Evolutionary conservation across 2,797 vertebrate genomes (phyloP).

Genomic region (Halcyon badia): DNA sequence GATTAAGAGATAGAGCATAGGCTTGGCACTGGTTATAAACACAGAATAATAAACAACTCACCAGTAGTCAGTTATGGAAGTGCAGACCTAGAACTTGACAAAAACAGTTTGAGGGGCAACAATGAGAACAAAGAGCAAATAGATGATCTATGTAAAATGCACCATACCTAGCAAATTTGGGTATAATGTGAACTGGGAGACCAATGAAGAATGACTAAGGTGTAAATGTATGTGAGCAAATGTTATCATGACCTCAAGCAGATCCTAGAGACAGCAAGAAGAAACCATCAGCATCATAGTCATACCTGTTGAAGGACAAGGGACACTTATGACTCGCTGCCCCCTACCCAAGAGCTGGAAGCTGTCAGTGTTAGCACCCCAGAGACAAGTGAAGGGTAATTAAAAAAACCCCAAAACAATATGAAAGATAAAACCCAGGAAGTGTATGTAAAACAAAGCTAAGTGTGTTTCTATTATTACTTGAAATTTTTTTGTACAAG

Average conservation of each 20-base stretch:
- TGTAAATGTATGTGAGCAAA: neutral
- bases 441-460: neutral
- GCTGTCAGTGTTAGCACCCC: neutral
- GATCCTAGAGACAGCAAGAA: neutral
- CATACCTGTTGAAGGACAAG: neutral
- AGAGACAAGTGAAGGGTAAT: neutral
- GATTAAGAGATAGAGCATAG: neutral
- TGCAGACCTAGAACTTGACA: neutral
- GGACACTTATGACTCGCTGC: neutral
- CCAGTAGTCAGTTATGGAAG: neutral
- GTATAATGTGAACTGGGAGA: neutral
- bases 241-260: neutral
- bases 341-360: neutral
- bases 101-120: neutral
- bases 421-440: neutral
- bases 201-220: neutral
- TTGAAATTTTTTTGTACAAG: neutral
- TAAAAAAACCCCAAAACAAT: neutral
- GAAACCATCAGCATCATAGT: neutral
- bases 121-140: neutral
- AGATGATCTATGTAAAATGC: neutral
- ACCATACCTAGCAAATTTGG: neutral
- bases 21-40: neutral
- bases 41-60: neutral
- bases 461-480: neutral